Evolutionary conservation across 2,797 vertebrate genomes (phyloP), one percentile per base, ranked within the genome.

Genomic region (Trachurus trachurus): DNA sequence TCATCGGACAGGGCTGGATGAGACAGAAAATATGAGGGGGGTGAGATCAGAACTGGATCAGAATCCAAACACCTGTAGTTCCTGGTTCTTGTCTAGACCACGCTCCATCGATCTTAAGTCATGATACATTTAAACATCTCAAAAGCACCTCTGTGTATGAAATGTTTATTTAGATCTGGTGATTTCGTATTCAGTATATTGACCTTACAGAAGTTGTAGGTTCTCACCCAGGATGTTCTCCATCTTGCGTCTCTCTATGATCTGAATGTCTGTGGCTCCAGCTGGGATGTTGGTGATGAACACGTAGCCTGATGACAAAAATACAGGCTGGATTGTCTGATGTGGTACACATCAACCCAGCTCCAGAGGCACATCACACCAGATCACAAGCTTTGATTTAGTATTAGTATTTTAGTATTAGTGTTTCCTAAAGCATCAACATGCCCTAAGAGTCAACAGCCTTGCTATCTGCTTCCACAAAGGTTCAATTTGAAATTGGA

Each of bases 201-300:
- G 82, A 87, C 61, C 81, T 80, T 74, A 82, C 61, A 83, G 52
- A 85, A 87, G 61, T 1, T 77, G 72, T 49, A 82, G 62, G 47
- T 84, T 87, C 92, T 94, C 83, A 94, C 93, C 97, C 68, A 98
- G 92, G 81, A 97, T 97, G 92, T 97, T 98, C 85, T 98, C 97
- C 9, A 97, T 97, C 90, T 95, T 97, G 76, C 96, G 95, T 81
- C 96, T 94, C 88, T 98, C 97, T 39, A 97, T 96, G 83, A 98
- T 96, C 86, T 97, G 96, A 88, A 98, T 97, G 83, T 98, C 96
- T 0, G 80, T 96, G 60, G 97, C 96, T 81, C 96, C 96, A 1
- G 92, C 84, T 21, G 97, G 97, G 83, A 98, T 96, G 84, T 96
- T 97, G 79, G 96, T 96, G 90, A 98, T 95, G 67, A 97, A 96